Evolutionary conservation across 2,888 invertebrate species (phyloP).

Genomic region (Azorinus chamasolen): DNA sequence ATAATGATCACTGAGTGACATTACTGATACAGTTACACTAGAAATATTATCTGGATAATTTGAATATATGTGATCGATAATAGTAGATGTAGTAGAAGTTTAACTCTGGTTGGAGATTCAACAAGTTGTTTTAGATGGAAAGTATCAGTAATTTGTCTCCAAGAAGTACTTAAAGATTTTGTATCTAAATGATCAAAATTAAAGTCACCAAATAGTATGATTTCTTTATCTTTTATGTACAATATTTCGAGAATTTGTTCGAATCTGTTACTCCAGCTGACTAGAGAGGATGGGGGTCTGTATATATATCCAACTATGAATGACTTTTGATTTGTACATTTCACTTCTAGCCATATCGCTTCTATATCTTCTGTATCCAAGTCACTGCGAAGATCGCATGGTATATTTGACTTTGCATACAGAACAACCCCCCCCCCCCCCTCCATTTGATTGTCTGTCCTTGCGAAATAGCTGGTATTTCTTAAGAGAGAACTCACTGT

Average conservation of each 20-base stretch:
- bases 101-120: conserved; percentile 14
- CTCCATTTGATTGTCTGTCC: too few species aligned
- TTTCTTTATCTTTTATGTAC: background rate
- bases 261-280: conserved; percentile 6
- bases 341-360: conserved; percentile 20
- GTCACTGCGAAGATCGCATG: background rate
- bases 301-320: conserved; percentile 24
- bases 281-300: conserved; percentile 11
- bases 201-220: conserved; percentile 2
- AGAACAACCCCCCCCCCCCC: too few species aligned
- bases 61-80: conserved; percentile 24
- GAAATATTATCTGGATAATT: too few species aligned
- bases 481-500: too few species aligned
- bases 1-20: too few species aligned
- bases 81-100: too few species aligned
- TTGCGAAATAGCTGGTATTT: too few species aligned
- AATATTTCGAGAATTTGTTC: conserved; percentile 6
- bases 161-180: background rate
- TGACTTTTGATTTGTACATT: conserved; percentile 4
- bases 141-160: conserved; percentile 11
- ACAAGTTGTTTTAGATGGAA: conserved; percentile 25
- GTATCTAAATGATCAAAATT: background rate
- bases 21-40: too few species aligned
- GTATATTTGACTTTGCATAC: background rate
- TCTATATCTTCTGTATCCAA: conserved; percentile 2